Evolutionary conservation across 1,140 invertebrate species (phyloP), one percentile per base, ranked within the genome.

Genomic region (Ips typographus): DNA sequence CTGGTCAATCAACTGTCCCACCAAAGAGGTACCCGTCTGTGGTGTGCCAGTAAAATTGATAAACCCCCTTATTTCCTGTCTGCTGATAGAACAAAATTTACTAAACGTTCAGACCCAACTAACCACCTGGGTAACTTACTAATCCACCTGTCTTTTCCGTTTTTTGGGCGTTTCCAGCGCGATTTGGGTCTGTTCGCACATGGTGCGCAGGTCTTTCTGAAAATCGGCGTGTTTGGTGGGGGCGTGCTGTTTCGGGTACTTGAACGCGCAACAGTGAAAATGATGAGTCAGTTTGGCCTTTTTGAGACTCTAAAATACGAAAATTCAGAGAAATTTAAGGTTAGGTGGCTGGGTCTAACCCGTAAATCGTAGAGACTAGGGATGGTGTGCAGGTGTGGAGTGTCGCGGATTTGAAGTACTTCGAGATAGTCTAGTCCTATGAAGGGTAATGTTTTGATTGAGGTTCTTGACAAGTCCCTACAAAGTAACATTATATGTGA

Each of bases 231-330:
- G 89, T 41, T 86, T 80, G 4, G 80, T 77, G 0, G 91, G 91
- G 79, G 92, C 84, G 76, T 94, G 93, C 39, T 87, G 85, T 65
- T 89, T 88, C 1, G 93, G 93, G 79, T 89, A 93, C 77, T 88
- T 85, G 79, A 96, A 95, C 1, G 93, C 92, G 79, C 94, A 96
- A 81, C 94, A 95, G 74, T 95, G 94, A 77, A 94, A 94, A 36
- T 92, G 88, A 81, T 94, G 94, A 0, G 92, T 94, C 53, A 95
- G 81, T 70, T 82, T 83, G 5, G 86, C 91, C 75, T 77, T 75
- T 71, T 78, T 82, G 22, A 86, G 67, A 64, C 71, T 72, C 74
- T 77, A 53, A 47, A 62, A 22, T 22, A n/a, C 44, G 44, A 7
- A 40, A 22, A 37, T 47, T n/a, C 49, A 52, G 49, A 2, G n/a